Conservation (phyloP, 2,797 vertebrate genomes). For the Loriculus beryllinus region DNA sequence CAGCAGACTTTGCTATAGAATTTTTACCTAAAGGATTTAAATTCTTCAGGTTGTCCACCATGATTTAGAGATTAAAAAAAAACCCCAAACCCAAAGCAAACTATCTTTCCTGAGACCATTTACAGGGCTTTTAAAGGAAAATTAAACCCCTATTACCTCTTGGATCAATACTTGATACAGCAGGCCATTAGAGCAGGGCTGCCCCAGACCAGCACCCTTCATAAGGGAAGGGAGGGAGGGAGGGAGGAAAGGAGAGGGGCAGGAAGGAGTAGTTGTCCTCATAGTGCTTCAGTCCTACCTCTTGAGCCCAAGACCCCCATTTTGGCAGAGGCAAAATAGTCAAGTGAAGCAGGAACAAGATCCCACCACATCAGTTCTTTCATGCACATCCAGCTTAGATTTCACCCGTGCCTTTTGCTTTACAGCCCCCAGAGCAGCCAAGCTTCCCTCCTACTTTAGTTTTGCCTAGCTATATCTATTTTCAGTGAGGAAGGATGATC, state of each 20-base stretch:
- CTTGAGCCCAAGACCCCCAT: not conserved
- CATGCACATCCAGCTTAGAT: not conserved
- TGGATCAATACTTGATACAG: not conserved
- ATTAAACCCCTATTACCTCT: conserved; percentile 29
- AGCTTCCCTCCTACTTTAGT: not conserved
- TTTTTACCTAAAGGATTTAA: not conserved
- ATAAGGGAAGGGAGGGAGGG: not conserved
- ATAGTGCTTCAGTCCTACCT: not conserved
- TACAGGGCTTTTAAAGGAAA: conserved; percentile 24
- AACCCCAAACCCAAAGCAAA: not conserved
- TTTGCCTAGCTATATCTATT: not conserved
- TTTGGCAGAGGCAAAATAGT: not conserved
- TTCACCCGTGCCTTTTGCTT: not conserved
- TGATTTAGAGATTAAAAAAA: not conserved
- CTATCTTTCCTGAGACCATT: not conserved
- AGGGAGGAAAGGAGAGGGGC: not conserved
- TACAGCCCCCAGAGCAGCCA: not conserved
- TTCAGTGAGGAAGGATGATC: not conserved
- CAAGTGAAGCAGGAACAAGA: not conserved
- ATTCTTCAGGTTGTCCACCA: not conserved
- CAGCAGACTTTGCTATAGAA: not conserved
- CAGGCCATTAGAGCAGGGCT: not conserved
- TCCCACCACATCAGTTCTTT: rapidly evolving
- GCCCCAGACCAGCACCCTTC: not conserved
- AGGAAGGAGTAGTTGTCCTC: not conserved